Evolutionary conservation across 2,113 vertebrate genomes (phyloP).

Genomic region (Aptenodytes forsteri): DNA sequence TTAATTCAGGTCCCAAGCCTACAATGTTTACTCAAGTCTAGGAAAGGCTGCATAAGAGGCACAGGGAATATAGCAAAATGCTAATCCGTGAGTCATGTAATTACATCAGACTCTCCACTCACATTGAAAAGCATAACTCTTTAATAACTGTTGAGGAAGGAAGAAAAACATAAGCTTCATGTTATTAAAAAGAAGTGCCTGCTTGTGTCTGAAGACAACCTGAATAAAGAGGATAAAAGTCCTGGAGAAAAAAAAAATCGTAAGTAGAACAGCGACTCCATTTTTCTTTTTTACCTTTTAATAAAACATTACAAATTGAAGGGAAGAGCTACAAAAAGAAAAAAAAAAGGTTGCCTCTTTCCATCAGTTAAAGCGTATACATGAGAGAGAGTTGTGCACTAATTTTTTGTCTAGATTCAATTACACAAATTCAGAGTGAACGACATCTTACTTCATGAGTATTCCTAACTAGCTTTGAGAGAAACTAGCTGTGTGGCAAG

Average conservation of each 20-base stretch:
- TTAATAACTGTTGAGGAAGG: not conserved
- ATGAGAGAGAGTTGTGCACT: accelerated
- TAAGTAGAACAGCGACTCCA: accelerated
- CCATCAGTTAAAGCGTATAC: not conserved
- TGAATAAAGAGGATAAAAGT: not conserved
- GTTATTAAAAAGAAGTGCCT: conserved; percentile 9
- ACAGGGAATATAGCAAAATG: not conserved
- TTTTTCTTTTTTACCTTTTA: not conserved
- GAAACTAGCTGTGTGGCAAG: not conserved
- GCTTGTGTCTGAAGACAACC: not conserved
- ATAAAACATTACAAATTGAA: not conserved
- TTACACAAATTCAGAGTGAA: not conserved
- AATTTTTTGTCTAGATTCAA: not conserved
- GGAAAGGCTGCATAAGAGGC: not conserved
- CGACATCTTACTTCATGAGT: accelerated
- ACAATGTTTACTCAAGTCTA: not conserved
- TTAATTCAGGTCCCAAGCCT: not conserved
- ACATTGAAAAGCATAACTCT: not conserved
- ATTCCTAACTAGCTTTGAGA: not conserved
- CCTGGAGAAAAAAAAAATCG: not conserved
- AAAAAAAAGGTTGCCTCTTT: not conserved
- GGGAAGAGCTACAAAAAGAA: not conserved
- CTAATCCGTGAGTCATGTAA: not conserved
- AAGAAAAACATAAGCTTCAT: not conserved
- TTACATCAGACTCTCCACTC: not conserved